phyloP scores from a whole-genome alignment of 2,888 invertebrate genomes.

The Plebejus anna region DNA sequence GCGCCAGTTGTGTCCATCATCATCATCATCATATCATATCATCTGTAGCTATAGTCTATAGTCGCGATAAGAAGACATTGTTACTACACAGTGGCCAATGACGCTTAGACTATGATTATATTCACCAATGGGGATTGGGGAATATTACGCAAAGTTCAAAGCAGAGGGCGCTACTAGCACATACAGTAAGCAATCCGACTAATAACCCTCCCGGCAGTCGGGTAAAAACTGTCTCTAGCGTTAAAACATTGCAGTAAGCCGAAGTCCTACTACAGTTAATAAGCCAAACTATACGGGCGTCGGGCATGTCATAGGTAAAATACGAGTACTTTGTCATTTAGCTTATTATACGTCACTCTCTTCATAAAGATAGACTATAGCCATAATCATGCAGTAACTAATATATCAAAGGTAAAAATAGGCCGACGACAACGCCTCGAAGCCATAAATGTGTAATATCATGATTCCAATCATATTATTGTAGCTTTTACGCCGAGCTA shows the following conservation, averaged over 20 bases:
- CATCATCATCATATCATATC: background rate
- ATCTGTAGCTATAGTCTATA: background rate
- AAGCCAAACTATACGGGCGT: no score
- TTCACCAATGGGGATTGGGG: background rate
- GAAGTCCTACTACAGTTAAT: no score
- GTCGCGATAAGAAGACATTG: background rate
- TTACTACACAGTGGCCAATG: background rate
- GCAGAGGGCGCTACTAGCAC: no score
- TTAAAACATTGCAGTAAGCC: no score
- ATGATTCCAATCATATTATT: background rate
- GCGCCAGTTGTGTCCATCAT: background rate
- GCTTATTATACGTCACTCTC: background rate
- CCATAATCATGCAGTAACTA: background rate
- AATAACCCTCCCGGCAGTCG: no score
- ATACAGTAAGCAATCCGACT: no score
- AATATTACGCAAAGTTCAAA: no score
- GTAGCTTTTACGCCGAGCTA: background rate
- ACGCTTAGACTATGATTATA: background rate
- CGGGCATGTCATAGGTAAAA: no score
- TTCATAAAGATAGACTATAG: background rate
- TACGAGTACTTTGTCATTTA: background rate
- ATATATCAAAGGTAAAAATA: background rate
- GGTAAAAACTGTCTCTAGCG: no score
- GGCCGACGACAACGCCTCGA: background rate
- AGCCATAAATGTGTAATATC: background rate